Evolutionary conservation across 2,888 invertebrate species (phyloP).

Genomic region (Drosophila neonasuta): DNA sequence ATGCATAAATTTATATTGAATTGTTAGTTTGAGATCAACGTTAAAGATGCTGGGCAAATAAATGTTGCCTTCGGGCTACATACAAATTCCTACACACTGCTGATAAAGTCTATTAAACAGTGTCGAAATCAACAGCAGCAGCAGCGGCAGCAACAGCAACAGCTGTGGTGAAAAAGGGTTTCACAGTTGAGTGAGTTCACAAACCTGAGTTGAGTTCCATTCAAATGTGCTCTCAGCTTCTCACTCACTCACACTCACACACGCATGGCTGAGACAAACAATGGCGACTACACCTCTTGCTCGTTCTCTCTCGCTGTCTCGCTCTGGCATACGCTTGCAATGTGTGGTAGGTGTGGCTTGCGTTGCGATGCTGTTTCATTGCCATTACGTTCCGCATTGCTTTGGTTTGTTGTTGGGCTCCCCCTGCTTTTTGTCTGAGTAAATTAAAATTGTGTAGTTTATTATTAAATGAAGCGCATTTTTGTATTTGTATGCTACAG

Average conservation of each 20-base stretch:
- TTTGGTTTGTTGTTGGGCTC: constrained; percentile 30
- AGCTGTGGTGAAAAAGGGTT: constrained; percentile 60
- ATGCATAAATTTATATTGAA: constrained; percentile 55
- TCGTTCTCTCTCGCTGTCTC: constrained; percentile 28
- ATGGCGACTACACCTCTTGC: constrained; percentile 59
- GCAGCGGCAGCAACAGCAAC: constrained; percentile 54
- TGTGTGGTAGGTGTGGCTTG: constrained; percentile 57
- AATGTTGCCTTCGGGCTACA: constrained; percentile 8
- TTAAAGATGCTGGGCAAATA: constrained; percentile 53
- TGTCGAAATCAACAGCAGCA: constrained; percentile 50
- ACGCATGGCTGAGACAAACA: constrained; percentile 43
- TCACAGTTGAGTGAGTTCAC: constrained; percentile 21
- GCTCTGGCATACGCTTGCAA: constrained; percentile 4
- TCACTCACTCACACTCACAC: constrained; percentile 16
- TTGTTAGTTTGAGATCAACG: constrained; percentile 47
- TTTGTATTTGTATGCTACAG: constrained; percentile 66
- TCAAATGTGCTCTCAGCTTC: constrained; percentile 29
- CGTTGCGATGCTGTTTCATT: constrained; percentile 37
- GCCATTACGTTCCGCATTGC: constrained; percentile 49
- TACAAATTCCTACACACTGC: constrained; percentile 2
- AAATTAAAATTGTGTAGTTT: constrained; percentile 81
- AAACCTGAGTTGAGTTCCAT: constrained; percentile 29
- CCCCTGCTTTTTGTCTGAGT: constrained; percentile 59
- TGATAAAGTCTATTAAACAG: constrained; percentile 61
- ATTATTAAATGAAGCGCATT: constrained; percentile 80